phyloP scores from a whole-genome alignment of 2,888 invertebrate genomes.

The Ochropacha duplaris region DNA sequence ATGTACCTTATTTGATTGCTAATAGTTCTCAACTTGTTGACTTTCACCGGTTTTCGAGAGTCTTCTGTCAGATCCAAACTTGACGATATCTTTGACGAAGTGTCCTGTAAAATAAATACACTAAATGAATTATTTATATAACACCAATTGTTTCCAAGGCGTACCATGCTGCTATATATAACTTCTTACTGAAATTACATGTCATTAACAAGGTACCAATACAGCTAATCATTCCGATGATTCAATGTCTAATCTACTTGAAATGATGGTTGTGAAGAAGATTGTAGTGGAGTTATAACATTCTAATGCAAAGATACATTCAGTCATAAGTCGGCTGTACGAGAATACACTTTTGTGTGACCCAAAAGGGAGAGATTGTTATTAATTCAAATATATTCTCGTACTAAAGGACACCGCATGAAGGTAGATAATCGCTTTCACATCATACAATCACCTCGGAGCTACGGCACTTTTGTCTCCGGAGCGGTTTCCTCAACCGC shows the following conservation, averaged over 20 bases:
- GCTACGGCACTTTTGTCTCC: conserved; percentile 77
- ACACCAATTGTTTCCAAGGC: not conserved
- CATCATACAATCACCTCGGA: conserved; percentile 68
- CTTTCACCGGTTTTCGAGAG: conserved; percentile 82
- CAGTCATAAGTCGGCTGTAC: not conserved
- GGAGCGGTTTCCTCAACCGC: conserved; percentile 70
- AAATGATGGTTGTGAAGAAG: not conserved
- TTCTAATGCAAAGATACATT: not conserved
- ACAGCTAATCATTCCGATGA: conserved; percentile 1
- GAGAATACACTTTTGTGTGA: not conserved
- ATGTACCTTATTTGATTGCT: conserved; percentile 89
- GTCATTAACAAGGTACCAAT: not conserved
- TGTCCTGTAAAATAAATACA: conserved; percentile 63
- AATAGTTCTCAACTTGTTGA: conserved; percentile 87
- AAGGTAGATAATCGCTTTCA: not conserved
- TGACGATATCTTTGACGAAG: conserved; percentile 84
- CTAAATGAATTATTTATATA: not conserved
- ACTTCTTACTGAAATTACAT: not conserved
- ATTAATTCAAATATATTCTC: not conserved
- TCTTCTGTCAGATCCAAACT: conserved; percentile 82
- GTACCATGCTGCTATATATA: not conserved
- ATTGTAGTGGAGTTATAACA: not conserved
- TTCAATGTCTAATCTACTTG: conserved; percentile 1
- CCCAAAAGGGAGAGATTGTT: not conserved
- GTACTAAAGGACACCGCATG: not conserved